phyloP scores from a whole-genome alignment of 2,113 vertebrate species.

The Tragelaphus buxtoni region DNA sequence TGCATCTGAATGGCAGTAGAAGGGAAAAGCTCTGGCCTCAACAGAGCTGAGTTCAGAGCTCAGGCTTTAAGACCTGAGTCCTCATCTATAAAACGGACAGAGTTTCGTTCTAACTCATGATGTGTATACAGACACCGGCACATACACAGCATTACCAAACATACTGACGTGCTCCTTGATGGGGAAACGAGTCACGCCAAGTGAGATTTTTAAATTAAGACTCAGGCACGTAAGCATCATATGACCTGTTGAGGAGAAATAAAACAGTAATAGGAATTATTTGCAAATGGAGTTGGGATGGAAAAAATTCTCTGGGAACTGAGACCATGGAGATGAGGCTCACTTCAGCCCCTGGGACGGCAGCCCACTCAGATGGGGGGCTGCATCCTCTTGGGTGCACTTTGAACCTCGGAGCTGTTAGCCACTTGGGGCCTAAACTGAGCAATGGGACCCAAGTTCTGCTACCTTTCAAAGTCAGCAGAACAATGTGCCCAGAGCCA shows the following conservation, averaged over 20 bases:
- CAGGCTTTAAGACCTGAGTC: not conserved
- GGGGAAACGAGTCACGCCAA: not conserved
- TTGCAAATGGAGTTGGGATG: not conserved
- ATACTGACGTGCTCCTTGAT: not conserved
- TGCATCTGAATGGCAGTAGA: not conserved
- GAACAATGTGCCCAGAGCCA: not conserved
- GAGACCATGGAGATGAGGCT: not conserved
- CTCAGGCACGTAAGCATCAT: not conserved
- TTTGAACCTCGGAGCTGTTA: not conserved
- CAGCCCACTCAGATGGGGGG: not conserved
- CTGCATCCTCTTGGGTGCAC: not conserved
- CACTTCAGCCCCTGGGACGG: not conserved
- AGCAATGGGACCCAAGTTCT: not conserved
- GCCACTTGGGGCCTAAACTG: not conserved
- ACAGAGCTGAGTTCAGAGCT: not conserved
- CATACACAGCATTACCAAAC: not conserved
- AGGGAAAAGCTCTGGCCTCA: not conserved
- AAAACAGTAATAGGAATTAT: not conserved
- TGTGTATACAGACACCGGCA: rapidly evolving
- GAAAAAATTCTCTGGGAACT: not conserved
- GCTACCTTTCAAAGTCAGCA: not conserved
- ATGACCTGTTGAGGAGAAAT: not conserved
- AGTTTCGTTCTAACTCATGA: not conserved
- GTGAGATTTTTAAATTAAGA: not conserved
- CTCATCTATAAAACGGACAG: not conserved